Conservation (phyloP, 2,797 vertebrate species). For the Tragopan temminckii region DNA sequence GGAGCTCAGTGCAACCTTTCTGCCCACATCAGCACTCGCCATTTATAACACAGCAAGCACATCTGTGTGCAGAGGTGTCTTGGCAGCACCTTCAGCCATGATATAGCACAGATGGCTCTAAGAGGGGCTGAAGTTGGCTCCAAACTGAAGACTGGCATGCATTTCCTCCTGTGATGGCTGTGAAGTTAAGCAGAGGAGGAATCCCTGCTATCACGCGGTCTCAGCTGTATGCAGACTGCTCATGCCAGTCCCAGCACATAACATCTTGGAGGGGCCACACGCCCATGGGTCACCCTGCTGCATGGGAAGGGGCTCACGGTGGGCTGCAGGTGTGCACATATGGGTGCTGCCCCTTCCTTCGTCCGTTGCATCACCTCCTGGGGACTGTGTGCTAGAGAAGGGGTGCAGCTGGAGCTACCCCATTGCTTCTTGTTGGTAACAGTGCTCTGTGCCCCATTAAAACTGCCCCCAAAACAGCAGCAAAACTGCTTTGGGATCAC, state of each 20-base stretch:
- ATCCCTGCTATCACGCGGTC: neutral
- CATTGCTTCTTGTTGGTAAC: neutral
- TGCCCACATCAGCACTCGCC: neutral
- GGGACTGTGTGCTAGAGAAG: neutral
- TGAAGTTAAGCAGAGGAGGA: neutral
- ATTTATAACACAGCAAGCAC: neutral
- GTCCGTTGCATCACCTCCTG: neutral
- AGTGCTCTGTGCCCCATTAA: neutral
- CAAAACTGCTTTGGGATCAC: neutral
- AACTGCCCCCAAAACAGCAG: neutral
- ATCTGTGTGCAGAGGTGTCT: neutral
- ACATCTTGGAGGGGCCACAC: neutral
- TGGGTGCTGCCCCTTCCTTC: rapidly evolving
- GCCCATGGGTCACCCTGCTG: neutral
- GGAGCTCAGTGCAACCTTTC: neutral
- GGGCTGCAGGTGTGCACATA: neutral
- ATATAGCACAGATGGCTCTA: neutral
- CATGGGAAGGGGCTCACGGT: neutral
- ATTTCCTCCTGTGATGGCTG: neutral
- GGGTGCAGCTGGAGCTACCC: neutral
- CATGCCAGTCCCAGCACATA: rapidly evolving
- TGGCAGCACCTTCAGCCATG: neutral
- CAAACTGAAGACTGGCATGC: neutral
- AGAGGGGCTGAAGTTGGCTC: neutral
- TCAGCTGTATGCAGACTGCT: neutral